These are phyloP conservation scores for Ceyx erithaca DNA, from an alignment of 2,797 vertebrate genomes.

Conservation along the genomic window DNA sequence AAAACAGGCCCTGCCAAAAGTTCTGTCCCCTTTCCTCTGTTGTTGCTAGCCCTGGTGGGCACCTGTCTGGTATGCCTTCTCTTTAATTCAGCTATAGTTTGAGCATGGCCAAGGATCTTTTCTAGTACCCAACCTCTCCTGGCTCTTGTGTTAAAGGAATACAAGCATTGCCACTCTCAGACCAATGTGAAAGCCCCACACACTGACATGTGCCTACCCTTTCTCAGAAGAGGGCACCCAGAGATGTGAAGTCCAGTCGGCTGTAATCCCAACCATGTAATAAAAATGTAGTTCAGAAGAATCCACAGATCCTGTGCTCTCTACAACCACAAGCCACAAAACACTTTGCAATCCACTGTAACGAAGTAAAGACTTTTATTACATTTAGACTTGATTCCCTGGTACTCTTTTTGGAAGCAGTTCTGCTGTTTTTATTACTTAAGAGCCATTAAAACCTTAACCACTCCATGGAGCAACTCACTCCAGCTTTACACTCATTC, in stretches of 20 bases:
- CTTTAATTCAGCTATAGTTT: background rate
- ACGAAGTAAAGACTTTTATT: slow-evolving; percentile 51
- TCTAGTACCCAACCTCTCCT: background rate
- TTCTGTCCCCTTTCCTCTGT: background rate
- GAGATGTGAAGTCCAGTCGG: background rate
- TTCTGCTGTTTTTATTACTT: slow-evolving; percentile 57
- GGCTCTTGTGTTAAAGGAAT: background rate
- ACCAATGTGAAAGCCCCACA: fast-evolving
- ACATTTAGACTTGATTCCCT: slow-evolving; percentile 42
- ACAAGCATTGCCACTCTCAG: background rate
- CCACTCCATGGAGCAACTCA: background rate
- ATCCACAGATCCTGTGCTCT: slow-evolving; percentile 14
- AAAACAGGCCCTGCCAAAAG: background rate
- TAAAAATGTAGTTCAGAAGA: background rate
- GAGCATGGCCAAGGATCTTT: background rate
- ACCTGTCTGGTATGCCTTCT: background rate
- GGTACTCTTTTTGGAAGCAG: slow-evolving; percentile 57
- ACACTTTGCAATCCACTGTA: background rate
- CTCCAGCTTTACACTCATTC: slow-evolving; percentile 32
- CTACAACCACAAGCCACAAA: slow-evolving; percentile 54
- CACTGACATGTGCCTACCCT: fast-evolving
- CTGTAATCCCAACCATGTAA: background rate
- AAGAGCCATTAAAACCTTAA: slow-evolving; percentile 63
- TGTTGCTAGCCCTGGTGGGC: background rate
- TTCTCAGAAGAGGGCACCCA: background rate